A percentile compares a stretch with the other conserved stretches of the same genome.
These are phyloP conservation scores for Bufo gargarizans DNA, from an alignment of 2,113 vertebrate species.

Conservation along the genomic window DNA sequence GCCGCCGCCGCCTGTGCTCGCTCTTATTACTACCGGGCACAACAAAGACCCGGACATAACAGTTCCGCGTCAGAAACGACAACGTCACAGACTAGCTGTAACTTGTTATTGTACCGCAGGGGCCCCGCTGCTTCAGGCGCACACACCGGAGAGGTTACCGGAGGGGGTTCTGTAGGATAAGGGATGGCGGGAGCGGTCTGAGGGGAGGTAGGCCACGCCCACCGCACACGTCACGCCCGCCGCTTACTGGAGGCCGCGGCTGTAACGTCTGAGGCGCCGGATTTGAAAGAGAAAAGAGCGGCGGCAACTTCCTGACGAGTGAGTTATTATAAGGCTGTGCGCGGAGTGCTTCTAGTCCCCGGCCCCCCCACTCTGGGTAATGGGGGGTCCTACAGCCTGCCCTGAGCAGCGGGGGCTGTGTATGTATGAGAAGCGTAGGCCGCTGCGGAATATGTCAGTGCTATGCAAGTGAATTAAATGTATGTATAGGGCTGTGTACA, in stretches of 20 bases:
- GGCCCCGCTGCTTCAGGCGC: background rate
- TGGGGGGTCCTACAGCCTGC: too few relatives aligned
- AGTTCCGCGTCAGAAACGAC: background rate
- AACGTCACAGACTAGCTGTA: background rate
- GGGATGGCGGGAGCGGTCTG: too few relatives aligned
- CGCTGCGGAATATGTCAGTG: too few relatives aligned
- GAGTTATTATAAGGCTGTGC: background rate
- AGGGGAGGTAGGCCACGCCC: background rate
- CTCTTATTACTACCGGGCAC: background rate
- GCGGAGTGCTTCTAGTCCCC: too few relatives aligned
- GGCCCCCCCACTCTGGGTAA: too few relatives aligned
- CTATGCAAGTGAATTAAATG: too few relatives aligned
- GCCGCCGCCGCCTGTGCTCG: background rate
- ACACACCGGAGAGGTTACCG: background rate
- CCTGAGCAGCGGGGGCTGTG: too few relatives aligned
- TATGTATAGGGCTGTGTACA: too few relatives aligned
- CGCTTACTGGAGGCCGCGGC: background rate
- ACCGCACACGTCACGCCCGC: background rate
- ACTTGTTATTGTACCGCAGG: background rate
- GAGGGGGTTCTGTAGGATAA: too few relatives aligned
- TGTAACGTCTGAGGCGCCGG: slow-evolving; percentile 11
- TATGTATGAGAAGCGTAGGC: too few relatives aligned
- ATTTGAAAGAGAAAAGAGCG: background rate
- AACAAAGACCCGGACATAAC: background rate
- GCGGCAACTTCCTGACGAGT: background rate